A percentile compares a stretch with the other conserved stretches of the same genome.
Evolutionary conservation across 2,113 vertebrate species (phyloP).

Genomic region (Micromys minutus): DNA sequence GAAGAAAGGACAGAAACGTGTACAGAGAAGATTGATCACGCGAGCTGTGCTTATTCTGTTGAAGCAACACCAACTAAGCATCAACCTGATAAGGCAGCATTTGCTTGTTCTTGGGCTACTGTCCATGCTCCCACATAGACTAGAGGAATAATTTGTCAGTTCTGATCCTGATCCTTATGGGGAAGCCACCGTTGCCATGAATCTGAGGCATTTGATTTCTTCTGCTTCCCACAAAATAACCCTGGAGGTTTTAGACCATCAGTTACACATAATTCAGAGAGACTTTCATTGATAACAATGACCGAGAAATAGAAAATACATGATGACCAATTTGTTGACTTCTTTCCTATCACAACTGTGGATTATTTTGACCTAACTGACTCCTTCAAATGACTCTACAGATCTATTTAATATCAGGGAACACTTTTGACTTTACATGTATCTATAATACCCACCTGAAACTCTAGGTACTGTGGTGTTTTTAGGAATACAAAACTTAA

Average conservation of each 20-base stretch:
- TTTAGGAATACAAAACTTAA: neutral
- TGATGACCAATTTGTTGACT: neutral
- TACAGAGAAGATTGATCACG: neutral
- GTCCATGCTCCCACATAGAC: neutral
- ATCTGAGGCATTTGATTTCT: neutral
- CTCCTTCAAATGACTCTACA: neutral
- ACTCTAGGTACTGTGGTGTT: neutral
- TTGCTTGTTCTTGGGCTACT: neutral
- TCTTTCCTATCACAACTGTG: neutral
- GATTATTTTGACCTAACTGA: neutral
- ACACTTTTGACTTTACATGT: neutral
- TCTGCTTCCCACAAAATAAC: neutral
- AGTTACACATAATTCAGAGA: neutral
- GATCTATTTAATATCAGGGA: neutral
- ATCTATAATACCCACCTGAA: neutral
- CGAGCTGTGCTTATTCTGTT: neutral
- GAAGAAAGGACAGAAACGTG: neutral
- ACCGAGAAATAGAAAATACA: neutral
- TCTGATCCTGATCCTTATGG: neutral
- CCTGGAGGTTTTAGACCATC: neutral
- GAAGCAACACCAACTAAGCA: neutral
- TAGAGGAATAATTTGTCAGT: neutral
- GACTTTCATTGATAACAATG: neutral
- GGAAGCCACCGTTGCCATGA: no score
- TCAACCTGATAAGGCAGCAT: neutral